These are phyloP conservation scores for Platyura marginata DNA, from an alignment of 1,140 invertebrate species.

Conservation along the genomic window DNA sequence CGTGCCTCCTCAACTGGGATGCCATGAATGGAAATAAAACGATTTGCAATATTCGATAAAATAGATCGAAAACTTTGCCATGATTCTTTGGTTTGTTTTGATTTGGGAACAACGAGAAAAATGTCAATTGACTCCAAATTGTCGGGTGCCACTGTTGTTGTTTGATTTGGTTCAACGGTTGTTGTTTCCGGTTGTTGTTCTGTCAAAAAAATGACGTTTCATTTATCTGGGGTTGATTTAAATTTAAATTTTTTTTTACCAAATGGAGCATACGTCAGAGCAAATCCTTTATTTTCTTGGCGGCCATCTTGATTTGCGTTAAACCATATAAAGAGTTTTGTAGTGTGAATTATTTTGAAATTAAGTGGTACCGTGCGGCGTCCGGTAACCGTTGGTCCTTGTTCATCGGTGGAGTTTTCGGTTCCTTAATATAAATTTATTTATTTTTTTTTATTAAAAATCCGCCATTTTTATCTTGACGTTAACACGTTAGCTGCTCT, in stretches of 20 bases:
- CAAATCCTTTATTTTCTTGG: background rate
- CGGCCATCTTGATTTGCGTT: background rate
- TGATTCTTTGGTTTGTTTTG: background rate
- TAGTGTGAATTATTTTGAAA: background rate
- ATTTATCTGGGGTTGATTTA: background rate
- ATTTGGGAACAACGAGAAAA: background rate
- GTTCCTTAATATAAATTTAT: too few species aligned
- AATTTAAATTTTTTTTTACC: background rate
- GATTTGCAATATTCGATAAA: too few species aligned
- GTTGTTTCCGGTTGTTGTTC: background rate
- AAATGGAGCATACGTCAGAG: background rate
- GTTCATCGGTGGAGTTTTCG: background rate
- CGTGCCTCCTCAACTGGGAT: too few species aligned
- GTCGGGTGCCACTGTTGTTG: background rate
- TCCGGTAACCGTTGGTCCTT: background rate
- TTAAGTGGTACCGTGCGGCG: background rate
- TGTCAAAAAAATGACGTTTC: background rate
- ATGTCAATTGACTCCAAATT: background rate
- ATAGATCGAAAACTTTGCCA: background rate
- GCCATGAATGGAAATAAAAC: too few species aligned
- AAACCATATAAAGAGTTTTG: background rate
- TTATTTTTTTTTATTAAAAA: too few species aligned
- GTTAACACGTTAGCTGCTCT: too few species aligned
- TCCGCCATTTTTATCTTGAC: too few species aligned
- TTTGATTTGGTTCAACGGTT: background rate